Base-by-base conservation (phyloP, 2,888 invertebrate species). In the Sepiola atlantica region DNA sequence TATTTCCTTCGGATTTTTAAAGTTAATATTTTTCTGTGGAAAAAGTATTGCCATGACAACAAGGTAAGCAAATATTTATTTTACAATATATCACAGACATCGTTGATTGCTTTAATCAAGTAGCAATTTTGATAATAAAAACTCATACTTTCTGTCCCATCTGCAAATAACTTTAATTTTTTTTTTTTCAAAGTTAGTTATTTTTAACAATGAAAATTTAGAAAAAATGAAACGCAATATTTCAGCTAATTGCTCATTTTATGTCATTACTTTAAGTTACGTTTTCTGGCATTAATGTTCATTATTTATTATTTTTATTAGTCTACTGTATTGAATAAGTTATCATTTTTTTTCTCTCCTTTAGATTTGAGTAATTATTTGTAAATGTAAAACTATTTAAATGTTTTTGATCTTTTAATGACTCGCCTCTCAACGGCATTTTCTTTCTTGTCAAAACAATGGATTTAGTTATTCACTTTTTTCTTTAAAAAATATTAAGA, bases 1-100 rank as follows among this genome's bases (percentile, higher is more conserved):
- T 54, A 35, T 35, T 24, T 35, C 35, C 35, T 28, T 92, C 45
- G 35, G 16, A 20, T 35, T 12, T 10, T 54, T 14, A 92, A 20
- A 54, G 21, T 35, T 54, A 12, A 92, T 92, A 35, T 92, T 54
- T 92, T 28, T 45, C 54, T 20, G 21, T 35, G 93, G 61, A 93
- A 93, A 61, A 32, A 35, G 57, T 93, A 93, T 93, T 93, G 61
- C 93, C 93, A 93, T 93, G 93, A 93, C 93, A 93, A 93, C 93
- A 55, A 93, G 93, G 93, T 93, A 93, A 93, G 93, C 61, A 35
- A 92, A 54, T 35, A 28, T 35, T 92, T 54, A n/a, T 92, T 28
- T 28, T n/a, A 35, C 20, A 35, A 35, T 35, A 16, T 35, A 54
- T 54, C 1, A 92, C 24, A 54, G 32, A 54, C 45, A 45, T 45